A percentile compares a stretch with the other conserved stretches of the same genome.
phyloP scores from a whole-genome alignment of 2,113 vertebrate species.

The Otolemur garnettii region DNA sequence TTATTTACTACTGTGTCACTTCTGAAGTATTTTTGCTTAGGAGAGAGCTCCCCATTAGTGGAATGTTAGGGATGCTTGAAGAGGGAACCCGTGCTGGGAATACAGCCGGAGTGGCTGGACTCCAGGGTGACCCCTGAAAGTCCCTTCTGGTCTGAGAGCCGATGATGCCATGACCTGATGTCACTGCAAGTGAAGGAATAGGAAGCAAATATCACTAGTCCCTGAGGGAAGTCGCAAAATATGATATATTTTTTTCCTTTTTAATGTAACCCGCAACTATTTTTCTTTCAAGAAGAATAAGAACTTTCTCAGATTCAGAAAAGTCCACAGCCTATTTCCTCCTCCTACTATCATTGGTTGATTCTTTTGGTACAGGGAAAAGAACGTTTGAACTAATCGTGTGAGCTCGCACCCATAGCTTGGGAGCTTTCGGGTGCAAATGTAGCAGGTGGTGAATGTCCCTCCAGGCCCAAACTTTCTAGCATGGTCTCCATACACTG shows the following conservation, averaged over 20 bases:
- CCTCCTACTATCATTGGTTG: neutral
- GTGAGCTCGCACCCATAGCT: neutral
- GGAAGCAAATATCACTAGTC: constrained; percentile 2
- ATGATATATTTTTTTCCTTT: constrained; percentile 8
- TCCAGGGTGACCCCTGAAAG: neutral
- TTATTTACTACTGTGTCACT: neutral
- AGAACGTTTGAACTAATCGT: neutral
- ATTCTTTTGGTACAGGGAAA: neutral
- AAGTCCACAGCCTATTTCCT: neutral
- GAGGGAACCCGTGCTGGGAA: neutral
- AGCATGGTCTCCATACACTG: neutral
- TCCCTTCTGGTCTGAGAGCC: neutral
- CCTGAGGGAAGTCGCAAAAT: neutral
- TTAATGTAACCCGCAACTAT: neutral
- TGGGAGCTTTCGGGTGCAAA: neutral
- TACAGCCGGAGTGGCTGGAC: too few species aligned
- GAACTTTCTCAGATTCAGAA: neutral
- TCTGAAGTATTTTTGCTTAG: neutral
- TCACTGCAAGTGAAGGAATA: neutral
- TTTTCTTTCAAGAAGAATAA: constrained; percentile 24
- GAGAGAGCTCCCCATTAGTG: neutral
- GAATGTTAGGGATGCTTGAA: neutral
- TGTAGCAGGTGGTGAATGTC: neutral
- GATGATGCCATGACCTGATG: neutral
- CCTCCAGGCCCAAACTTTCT: neutral